A percentile compares a stretch with the other conserved stretches of the same genome.
Evolutionary conservation across 2,797 vertebrate species (phyloP).

Genomic region (Spinus pinus): DNA sequence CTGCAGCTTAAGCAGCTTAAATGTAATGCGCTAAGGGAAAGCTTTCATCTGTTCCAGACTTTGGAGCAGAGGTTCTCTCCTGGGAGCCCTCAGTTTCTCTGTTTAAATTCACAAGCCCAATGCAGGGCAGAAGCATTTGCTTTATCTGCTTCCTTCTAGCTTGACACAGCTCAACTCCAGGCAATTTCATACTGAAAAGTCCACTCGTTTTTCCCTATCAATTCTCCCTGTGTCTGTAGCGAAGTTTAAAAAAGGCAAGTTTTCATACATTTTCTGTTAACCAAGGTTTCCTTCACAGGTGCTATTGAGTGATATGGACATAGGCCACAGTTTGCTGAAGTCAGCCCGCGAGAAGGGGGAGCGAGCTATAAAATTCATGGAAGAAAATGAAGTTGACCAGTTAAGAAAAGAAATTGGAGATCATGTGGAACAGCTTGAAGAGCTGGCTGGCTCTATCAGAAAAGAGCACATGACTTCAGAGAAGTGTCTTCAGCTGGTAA

Average conservation of each 20-base stretch:
- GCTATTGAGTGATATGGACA: constrained; percentile 87
- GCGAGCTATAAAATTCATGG: constrained; percentile 81
- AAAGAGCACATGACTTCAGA: constrained; percentile 86
- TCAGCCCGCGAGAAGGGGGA: constrained; percentile 88
- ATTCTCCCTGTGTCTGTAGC: background rate
- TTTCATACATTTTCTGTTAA: background rate
- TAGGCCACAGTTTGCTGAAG: constrained; percentile 89
- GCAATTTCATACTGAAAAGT: background rate
- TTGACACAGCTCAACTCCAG: background rate
- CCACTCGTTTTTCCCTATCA: background rate
- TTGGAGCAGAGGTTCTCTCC: background rate
- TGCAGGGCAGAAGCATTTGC: background rate
- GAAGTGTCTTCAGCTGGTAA: constrained; percentile 85
- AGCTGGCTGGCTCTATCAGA: constrained; percentile 84
- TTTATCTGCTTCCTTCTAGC: background rate
- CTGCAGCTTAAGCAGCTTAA: background rate
- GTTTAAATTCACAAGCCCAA: background rate
- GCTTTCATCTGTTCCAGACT: background rate
- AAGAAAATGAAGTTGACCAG: constrained; percentile 79
- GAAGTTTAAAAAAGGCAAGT: background rate
- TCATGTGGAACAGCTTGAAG: constrained; percentile 82
- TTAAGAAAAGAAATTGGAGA: constrained; percentile 83
- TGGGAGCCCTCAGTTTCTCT: background rate
- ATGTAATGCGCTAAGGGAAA: rapidly evolving
- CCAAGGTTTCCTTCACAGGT: constrained; percentile 40